Base-by-base conservation (phyloP, 2,113 vertebrate genomes). In the Paraplagusia blochii region DNA sequence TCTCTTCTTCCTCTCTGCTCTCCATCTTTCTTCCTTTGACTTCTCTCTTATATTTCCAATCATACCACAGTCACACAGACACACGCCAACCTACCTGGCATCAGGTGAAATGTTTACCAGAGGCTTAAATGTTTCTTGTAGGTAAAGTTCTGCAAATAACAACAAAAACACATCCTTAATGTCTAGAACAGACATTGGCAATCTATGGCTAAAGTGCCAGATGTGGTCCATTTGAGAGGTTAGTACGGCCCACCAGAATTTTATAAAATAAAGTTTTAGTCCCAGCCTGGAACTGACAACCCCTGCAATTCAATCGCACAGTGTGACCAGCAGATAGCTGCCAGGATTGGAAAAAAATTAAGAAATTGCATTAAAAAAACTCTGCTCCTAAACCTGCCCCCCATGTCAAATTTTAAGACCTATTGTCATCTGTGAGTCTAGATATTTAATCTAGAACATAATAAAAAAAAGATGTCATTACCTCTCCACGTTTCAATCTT, bases 121-220 rank as follows among this genome's bases (percentile, higher is more conserved):
- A 81, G 97, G 96, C 74, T 98, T 98, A 90, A 99, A 99, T 6
- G 95, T 98, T 88, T 99, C 97, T 91, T 98, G 97, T 85, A 99
- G 93, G 90, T 99, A 99, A 63, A 98, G 91, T 82, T 99, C 97
- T 99, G 90, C 35, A 52, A 80, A 80, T 63, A 14, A 15, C 9
- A 9, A 72, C 14, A n/a, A n/a, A n/a, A n/a, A 59, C 14, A 46
- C 0, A 14, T 1, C 19, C 40, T 69, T 40, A 62, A 3, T 17
- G 16, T 35, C 48, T 9, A 49, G 19, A 34, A 5, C 45, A 47
- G 5, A 3, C 4, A 19, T n/a, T n/a, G n/a, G n/a, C n/a, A n/a
- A n/a, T n/a, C n/a, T n/a, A n/a, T n/a, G n/a, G n/a, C n/a, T n/a
- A n/a, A n/a, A n/a, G n/a, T n/a, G n/a, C n/a, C n/a, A n/a, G n/a